phyloP scores from a whole-genome alignment of 2,113 vertebrate genomes.

The Mobula hypostoma region DNA sequence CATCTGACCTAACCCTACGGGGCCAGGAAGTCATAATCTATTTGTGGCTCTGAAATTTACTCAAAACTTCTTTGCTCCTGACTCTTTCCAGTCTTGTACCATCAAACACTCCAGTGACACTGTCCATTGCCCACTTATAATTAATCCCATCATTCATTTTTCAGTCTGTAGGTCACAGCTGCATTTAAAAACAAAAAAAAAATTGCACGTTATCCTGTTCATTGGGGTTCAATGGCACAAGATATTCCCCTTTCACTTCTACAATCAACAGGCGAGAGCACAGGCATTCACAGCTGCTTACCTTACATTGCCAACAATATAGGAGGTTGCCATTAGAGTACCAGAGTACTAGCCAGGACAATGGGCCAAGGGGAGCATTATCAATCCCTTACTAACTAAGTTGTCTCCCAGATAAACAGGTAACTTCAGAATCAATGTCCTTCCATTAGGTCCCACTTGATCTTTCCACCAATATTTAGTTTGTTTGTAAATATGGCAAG shows the following conservation, averaged over 20 bases:
- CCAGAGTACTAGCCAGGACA: neutral
- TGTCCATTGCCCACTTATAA: too few species aligned
- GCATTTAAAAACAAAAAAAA: too few species aligned
- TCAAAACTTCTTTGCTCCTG: neutral
- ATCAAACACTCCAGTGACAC: too few species aligned
- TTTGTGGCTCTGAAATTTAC: neutral
- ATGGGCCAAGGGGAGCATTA: neutral
- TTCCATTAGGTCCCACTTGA: neutral
- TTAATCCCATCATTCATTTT: too few species aligned
- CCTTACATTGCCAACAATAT: neutral
- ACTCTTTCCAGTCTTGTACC: neutral
- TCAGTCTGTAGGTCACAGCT: too few species aligned
- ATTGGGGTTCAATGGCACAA: too few species aligned
- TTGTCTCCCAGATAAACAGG: neutral
- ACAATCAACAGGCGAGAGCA: too few species aligned
- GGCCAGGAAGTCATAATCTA: neutral
- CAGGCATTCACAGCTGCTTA: neutral
- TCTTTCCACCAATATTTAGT: neutral
- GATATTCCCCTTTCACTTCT: too few species aligned
- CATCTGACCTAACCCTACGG: neutral
- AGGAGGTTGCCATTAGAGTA: neutral
- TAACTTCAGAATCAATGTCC: neutral
- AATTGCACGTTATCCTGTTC: too few species aligned
- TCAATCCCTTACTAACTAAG: neutral
- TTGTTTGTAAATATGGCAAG: too few species aligned